Evolutionary conservation across 2,797 vertebrate species (phyloP).

Genomic region (Hoplostethus mediterraneus): DNA sequence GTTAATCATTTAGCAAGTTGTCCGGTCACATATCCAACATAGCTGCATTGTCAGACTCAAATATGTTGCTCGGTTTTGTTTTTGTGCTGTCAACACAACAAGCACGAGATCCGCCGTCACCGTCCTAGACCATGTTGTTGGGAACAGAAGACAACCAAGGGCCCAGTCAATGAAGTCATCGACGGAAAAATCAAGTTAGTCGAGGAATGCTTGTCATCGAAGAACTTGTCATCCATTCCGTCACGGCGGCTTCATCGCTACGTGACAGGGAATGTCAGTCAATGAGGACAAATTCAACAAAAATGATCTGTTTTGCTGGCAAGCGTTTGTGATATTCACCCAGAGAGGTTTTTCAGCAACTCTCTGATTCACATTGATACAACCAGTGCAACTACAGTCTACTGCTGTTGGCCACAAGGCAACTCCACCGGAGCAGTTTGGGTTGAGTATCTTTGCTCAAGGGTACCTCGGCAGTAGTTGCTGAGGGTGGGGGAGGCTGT

Average conservation of each 20-base stretch:
- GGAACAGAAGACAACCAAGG: conserved; percentile 12
- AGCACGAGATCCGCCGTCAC: not conserved
- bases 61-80: conserved; percentile 6
- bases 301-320: too few relatives aligned
- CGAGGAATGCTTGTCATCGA: conserved; percentile 8
- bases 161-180: not conserved
- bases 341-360: too few relatives aligned
- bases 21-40: conserved; percentile 50
- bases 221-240: not conserved
- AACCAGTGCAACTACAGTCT: too few relatives aligned
- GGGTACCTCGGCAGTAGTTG: too few relatives aligned
- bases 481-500: too few relatives aligned
- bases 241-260: not conserved
- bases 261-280: not conserved
- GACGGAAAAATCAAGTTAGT: conserved; percentile 29
- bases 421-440: too few relatives aligned
- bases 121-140: not conserved
- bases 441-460: too few relatives aligned
- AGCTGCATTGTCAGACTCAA: conserved; percentile 11
- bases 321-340: not conserved
- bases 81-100: not conserved
- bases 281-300: not conserved
- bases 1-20: conserved; percentile 5
- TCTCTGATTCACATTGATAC: not conserved
- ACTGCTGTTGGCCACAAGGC: too few relatives aligned